Percentiles rank a stretch among this genome's conserved stretches.
Conservation (phyloP, 2,797 vertebrate genomes). For the Chelmon rostratus region DNA sequence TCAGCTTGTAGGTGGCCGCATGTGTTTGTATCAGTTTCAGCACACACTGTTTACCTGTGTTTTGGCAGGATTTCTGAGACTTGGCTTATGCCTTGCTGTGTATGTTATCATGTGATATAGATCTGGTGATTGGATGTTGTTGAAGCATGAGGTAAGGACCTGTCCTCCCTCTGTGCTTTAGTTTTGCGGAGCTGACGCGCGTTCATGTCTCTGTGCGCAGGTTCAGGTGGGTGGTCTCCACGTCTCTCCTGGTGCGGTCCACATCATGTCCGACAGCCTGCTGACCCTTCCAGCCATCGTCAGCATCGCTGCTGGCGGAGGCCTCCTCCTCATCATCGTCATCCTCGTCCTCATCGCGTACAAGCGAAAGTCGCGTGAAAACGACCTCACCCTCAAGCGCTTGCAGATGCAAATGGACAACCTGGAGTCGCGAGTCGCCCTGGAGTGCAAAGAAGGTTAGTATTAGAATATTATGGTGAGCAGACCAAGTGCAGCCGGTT, state of each 20-base stretch:
- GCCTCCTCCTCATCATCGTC: conserved; percentile 97
- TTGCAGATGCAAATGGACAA: conserved; percentile 99
- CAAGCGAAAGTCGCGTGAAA: conserved; percentile 97
- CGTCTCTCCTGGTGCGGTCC: conserved; percentile 94
- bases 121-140: not conserved
- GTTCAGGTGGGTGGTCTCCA: conserved; percentile 95
- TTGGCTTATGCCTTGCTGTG: not conserved
- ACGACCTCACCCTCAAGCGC: conserved; percentile 97
- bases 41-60: conserved; percentile 31
- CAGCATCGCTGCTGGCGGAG: conserved; percentile 96
- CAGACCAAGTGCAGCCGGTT: not conserved
- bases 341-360: conserved; percentile 99
- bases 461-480: not conserved
- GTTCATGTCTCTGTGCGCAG: conserved; percentile 76
- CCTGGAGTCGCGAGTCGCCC: conserved; percentile 95
- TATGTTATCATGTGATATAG: not conserved
- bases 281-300: conserved; percentile 96
- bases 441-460: conserved; percentile 98
- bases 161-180: not conserved
- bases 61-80: conserved; percentile 16
- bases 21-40: conserved; percentile 45
- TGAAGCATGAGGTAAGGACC: not conserved
- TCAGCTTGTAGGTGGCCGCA: conserved; percentile 28
- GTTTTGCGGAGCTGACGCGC: not conserved
- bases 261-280: conserved; percentile 96